Evolutionary conservation across 2,113 vertebrate species (phyloP).

Genomic region (Anarrhichthys ocellatus): DNA sequence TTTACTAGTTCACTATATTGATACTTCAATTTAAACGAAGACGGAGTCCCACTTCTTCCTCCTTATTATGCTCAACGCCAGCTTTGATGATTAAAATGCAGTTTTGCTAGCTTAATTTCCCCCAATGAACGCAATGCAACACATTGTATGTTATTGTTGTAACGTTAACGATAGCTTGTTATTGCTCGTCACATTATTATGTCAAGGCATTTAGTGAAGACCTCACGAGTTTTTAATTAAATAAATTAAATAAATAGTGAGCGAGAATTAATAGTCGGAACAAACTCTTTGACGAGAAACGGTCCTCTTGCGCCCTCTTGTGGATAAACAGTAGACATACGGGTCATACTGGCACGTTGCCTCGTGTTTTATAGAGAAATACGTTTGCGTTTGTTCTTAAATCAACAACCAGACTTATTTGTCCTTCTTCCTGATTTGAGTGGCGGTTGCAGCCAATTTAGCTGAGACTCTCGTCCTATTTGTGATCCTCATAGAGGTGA

Average conservation of each 20-base stretch:
- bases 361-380: too few relatives aligned
- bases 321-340: slow-evolving; percentile 8
- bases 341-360: neutral
- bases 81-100: neutral
- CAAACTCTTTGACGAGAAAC: neutral
- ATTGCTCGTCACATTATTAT: too few relatives aligned
- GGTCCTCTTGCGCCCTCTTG: slow-evolving; percentile 35
- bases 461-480: neutral
- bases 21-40: neutral
- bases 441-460: neutral
- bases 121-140: too few relatives aligned
- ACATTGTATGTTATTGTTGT: neutral
- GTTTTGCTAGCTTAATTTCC: neutral
- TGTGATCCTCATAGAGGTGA: neutral
- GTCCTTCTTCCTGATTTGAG: neutral
- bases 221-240: too few relatives aligned
- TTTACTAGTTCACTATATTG: neutral
- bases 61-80: neutral
- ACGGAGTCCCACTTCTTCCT: neutral
- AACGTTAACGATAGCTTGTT: neutral
- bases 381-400: neutral
- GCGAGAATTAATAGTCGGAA: neutral
- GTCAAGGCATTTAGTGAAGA: neutral
- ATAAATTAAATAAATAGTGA: neutral
- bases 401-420: neutral